Base-by-base conservation (phyloP, 1,140 invertebrate genomes). In the Drosophila santomea region DNA sequence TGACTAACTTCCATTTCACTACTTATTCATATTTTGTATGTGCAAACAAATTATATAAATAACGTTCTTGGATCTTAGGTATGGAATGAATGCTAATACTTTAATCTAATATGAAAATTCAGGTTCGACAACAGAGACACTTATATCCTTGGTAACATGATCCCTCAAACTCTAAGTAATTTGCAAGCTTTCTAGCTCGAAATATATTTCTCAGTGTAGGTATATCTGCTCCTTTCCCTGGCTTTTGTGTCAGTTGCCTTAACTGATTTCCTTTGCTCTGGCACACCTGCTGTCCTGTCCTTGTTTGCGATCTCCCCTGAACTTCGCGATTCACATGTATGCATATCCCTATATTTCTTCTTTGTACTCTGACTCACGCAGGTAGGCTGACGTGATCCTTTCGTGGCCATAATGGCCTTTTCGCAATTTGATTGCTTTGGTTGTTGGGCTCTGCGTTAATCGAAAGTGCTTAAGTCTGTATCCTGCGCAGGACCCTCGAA, bases 251-350 rank as follows among this genome's bases (percentile, higher is more conserved):
- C 51, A 39, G 45, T 48, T 54, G 59, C 74, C 47, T 72, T 79
- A 82, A 86, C 83, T 86, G 83, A 86, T 86, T 86, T 86, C 60
- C 74, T 80, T 74, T 38, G 36, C 23, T n/a, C 12, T 28, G 61
- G 79, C 71, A 86, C 83, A 86, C 83, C 83, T 86, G 83, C 84
- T 66, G 73, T 72, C 38, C 23, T 43, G 43, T 72, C 57, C 62
- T 74, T 50, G 44, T 51, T 63, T 59, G 63, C 59, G 28, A 41
- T 45, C 68, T 55, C 15, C 15, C 23, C 10, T 17, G 8, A 11
- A 47, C 10, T 12, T 39, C 14, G 12, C 10, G 32, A 45, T 47
- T 14, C 2, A 47, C 25, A 11, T 28, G 15, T 35, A 20, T 20
- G 41, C 14, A 51, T 32, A 45, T 56, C 5, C 43, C 6, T 14